Evolutionary conservation across 2,888 invertebrate species (phyloP), one percentile per base, ranked within the genome.

Genomic region (Tetranychus truncatus): DNA sequence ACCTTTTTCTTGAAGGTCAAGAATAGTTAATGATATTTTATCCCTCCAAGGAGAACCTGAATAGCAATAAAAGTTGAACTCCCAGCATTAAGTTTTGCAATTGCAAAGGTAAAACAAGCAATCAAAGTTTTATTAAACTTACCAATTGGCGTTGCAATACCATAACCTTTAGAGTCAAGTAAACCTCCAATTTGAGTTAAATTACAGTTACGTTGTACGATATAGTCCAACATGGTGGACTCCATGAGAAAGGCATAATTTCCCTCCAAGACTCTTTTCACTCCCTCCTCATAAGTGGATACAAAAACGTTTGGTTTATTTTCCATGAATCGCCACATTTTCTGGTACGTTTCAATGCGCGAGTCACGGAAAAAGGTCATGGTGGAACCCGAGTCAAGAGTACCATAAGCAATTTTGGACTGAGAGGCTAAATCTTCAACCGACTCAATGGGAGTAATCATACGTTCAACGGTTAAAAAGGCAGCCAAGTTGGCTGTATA

Each of bases 401-500:
- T 95, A 0, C 97, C 97, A 81, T 97, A 99, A 24, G 90, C 87
- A 78, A 99, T 95, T 76, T 89, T 89, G 5, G 88, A 91, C 85
- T 97, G 97, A 71, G 91, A 91, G 0, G 95, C 92, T 74, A 99
- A 85, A 82, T 99, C 97, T 80, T 94, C 92, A 0, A 94, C 94
- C 81, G 89, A 92, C 83, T 96, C 93, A 76, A 97, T 95, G 0
- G 95, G 95, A 46, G 95, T 89, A 76, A 92, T 92, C 86, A 94
- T 95, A 65, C 95, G 85, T 83, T 97, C 95, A 45, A 99, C 96
- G 0, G 97, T 97, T 73, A 99, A 86, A 83, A 97, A 97, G 1
- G 97, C 97, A 0, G 97, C 97, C 81, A 99, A 85, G 84, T 93
- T 93, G 11, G 97, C 97, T 6, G 97, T 99, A 85, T 97, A 97